Conservation (phyloP, 2,113 vertebrate genomes). For the Scartelaos histophorus region DNA sequence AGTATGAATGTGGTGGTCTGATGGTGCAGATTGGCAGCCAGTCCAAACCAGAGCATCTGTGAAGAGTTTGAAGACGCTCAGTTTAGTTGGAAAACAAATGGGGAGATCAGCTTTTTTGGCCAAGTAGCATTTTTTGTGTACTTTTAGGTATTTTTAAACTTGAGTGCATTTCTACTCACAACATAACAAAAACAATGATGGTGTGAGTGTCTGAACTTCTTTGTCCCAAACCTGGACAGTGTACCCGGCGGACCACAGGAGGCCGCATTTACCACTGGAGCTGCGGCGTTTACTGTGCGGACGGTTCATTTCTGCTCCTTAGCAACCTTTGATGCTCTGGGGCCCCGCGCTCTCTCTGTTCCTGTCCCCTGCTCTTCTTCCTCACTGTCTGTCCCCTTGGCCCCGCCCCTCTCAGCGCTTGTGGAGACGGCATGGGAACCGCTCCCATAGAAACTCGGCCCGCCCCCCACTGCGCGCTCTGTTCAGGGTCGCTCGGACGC, state of each 20-base stretch:
- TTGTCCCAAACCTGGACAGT: slow-evolving; percentile 27
- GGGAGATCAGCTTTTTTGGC: neutral
- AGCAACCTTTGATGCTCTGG: slow-evolving; percentile 81
- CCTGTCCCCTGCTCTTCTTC: slow-evolving; percentile 55
- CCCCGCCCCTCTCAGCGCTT: slow-evolving; percentile 53
- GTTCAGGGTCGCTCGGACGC: slow-evolving; percentile 60
- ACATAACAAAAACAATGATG: neutral
- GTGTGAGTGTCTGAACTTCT: neutral
- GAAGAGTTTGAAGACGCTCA: neutral
- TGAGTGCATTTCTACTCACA: neutral
- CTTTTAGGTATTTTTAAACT: neutral
- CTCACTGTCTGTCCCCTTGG: slow-evolving; percentile 46
- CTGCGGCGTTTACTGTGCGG: slow-evolving; percentile 66
- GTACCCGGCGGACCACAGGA: slow-evolving; percentile 53
- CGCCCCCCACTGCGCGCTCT: slow-evolving; percentile 65
- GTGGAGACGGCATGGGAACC: slow-evolving; percentile 73
- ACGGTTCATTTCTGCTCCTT: slow-evolving; percentile 74
- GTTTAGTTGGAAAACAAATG: neutral
- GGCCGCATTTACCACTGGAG: slow-evolving; percentile 59
- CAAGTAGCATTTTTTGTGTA: neutral
- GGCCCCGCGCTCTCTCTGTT: slow-evolving; percentile 66
- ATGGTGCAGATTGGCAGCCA: too few species aligned
- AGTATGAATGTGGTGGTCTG: too few species aligned
- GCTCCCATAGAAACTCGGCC: slow-evolving; percentile 54
- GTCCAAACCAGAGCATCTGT: neutral